Evolutionary conservation across 2,888 invertebrate species (phyloP).

Genomic region (Kuschelorhynchus macadamiae): DNA sequence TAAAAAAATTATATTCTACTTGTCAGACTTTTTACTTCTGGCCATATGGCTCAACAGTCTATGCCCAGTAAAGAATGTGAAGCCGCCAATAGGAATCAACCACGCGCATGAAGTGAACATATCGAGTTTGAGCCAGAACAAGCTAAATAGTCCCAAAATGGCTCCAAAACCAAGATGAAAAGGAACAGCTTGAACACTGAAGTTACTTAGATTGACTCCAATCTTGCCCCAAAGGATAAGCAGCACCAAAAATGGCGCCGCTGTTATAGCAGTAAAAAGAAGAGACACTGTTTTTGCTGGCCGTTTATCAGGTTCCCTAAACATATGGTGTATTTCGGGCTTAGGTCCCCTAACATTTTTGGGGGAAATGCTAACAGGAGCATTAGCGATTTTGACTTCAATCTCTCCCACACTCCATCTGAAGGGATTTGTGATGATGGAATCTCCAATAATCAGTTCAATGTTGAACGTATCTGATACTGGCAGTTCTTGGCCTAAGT

Average conservation of each 20-base stretch:
- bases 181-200: constrained; percentile 79
- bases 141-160: constrained; percentile 88
- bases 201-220: constrained; percentile 77
- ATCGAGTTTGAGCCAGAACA: constrained; percentile 93
- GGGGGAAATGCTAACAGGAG: constrained; percentile 52
- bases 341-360: constrained; percentile 69
- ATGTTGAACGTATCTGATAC: constrained; percentile 85
- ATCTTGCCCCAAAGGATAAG: constrained; percentile 89
- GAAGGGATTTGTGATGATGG: constrained; percentile 89
- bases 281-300: constrained; percentile 91
- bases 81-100: constrained; percentile 85
- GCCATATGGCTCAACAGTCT: constrained; percentile 89
- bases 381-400: constrained; percentile 60
- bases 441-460: constrained; percentile 91
- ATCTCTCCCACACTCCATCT: constrained; percentile 89
- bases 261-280: constrained; percentile 88
- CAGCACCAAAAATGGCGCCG: constrained; percentile 86
- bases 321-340: constrained; percentile 82
- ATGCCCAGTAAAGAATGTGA: constrained; percentile 96
- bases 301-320: constrained; percentile 92
- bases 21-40: constrained; percentile 47
- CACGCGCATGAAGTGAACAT: constrained; percentile 97
- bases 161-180: constrained; percentile 93
- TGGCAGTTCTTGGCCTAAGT: constrained; percentile 84
- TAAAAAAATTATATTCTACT: constrained; percentile 19